phyloP scores from a whole-genome alignment of 1,140 invertebrate species.

The Zaprionus vittiger region DNA sequence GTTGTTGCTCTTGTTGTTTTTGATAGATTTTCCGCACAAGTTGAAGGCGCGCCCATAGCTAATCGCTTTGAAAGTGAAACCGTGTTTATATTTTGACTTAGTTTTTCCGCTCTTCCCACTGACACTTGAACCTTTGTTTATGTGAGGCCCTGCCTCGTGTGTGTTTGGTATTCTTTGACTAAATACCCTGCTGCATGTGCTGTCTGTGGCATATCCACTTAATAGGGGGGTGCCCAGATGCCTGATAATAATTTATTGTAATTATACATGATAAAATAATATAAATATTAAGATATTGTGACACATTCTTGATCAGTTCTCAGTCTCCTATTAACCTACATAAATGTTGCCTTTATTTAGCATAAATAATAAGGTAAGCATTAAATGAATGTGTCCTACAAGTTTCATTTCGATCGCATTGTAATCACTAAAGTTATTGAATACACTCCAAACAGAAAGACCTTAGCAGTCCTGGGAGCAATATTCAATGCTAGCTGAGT shows the following conservation, averaged over 20 bases:
- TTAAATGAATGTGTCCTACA: neutral
- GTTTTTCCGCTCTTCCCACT: slow-evolving; percentile 58
- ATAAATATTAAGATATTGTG: too few species aligned
- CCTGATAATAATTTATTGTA: neutral
- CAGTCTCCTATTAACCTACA: neutral
- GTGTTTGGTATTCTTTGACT: slow-evolving; percentile 41
- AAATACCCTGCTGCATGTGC: slow-evolving; percentile 32
- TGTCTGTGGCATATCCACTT: neutral
- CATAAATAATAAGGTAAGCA: neutral
- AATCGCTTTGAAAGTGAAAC: slow-evolving; percentile 82
- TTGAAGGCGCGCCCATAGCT: slow-evolving; percentile 67
- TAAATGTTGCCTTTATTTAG: neutral
- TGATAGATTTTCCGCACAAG: slow-evolving; percentile 59
- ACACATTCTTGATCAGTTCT: too few species aligned
- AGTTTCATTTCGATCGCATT: neutral
- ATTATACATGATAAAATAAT: neutral
- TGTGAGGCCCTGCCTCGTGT: slow-evolving; percentile 24
- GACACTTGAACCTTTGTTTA: slow-evolving; percentile 50
- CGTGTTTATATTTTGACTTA: slow-evolving; percentile 73
- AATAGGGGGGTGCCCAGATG: neutral
- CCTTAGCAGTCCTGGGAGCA: neutral
- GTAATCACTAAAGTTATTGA: neutral
- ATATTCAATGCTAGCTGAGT: neutral
- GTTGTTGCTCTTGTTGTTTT: slow-evolving; percentile 45
- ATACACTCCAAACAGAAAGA: neutral